Conservation (phyloP, 2,888 invertebrate species). For the Schrankia costaestrigalis region DNA sequence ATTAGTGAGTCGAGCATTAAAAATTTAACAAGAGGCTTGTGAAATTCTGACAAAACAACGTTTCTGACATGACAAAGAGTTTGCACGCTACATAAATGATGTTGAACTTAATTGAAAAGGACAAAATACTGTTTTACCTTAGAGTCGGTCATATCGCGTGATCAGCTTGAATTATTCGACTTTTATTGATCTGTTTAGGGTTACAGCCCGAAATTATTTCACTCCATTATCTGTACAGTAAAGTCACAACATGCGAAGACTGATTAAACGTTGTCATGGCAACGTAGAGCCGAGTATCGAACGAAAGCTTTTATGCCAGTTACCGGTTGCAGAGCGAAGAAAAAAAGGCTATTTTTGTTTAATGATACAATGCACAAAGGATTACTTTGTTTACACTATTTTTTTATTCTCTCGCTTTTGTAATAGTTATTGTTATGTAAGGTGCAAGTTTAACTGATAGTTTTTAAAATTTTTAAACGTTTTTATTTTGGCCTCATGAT, state of each 20-base stretch:
- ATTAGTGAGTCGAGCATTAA: too few species aligned
- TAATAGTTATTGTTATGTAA: too few species aligned
- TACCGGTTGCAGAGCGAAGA: slow-evolving; percentile 5
- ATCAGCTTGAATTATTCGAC: slow-evolving; percentile 59
- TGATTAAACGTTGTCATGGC: slow-evolving; percentile 48
- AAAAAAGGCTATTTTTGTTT: too few species aligned
- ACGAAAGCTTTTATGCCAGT: slow-evolving; percentile 22
- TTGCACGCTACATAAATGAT: slow-evolving; percentile 60
- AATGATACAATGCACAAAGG: too few species aligned
- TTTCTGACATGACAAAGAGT: slow-evolving; percentile 38
- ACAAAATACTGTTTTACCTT: slow-evolving; percentile 54
- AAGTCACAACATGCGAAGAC: slow-evolving; percentile 65
- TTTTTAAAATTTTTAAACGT: too few species aligned
- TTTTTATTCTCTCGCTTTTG: too few species aligned
- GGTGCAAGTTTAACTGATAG: too few species aligned
- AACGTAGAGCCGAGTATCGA: slow-evolving; percentile 55
- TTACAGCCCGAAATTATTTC: slow-evolving; percentile 67
- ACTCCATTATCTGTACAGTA: slow-evolving; percentile 59
- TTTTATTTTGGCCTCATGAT: too few species aligned
- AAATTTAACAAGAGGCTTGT: too few species aligned
- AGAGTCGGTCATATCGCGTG: slow-evolving; percentile 72
- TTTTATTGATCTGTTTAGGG: slow-evolving; percentile 69
- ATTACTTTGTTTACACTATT: too few species aligned
- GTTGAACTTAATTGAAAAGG: slow-evolving; percentile 46
- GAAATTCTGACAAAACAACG: slow-evolving; percentile 13